Percentiles rank a stretch among this genome's conserved stretches.
Evolutionary conservation across 64 coral and sea anemone species (phyloP).

Genomic region (Stichodactyla helianthus): DNA sequence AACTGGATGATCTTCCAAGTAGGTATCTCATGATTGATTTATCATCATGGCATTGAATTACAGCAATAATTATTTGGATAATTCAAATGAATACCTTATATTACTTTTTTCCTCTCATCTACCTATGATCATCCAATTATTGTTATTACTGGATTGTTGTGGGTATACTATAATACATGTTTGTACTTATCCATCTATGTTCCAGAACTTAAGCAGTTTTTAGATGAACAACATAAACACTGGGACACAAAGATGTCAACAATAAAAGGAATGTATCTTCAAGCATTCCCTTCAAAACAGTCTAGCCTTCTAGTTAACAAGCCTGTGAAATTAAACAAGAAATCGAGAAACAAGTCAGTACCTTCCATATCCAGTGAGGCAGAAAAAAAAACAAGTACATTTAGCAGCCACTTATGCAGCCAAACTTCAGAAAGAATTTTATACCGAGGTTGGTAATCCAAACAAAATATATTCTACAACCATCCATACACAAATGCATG

Average conservation of each 20-base stretch:
- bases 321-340: too few species aligned
- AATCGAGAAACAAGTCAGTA: background rate
- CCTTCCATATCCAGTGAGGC: too few species aligned
- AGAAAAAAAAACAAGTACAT: background rate
- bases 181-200: too few species aligned
- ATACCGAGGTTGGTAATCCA: background rate
- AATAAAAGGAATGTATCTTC: background rate
- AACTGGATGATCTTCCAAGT: background rate
- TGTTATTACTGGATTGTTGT: too few species aligned
- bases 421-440: background rate
- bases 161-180: too few species aligned
- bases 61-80: too few species aligned
- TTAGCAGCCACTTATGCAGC: background rate
- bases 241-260: background rate
- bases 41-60: background rate
- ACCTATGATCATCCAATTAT: too few species aligned
- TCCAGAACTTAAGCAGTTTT: background rate
- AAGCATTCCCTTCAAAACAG: background rate
- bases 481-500: background rate
- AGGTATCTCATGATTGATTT: background rate
- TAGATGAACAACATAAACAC: background rate
- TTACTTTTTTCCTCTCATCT: too few species aligned
- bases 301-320: too few species aligned
- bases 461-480: background rate
- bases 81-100: too few species aligned